Conservation (phyloP, 2,888 invertebrate genomes). For the Buathra laborator region DNA sequence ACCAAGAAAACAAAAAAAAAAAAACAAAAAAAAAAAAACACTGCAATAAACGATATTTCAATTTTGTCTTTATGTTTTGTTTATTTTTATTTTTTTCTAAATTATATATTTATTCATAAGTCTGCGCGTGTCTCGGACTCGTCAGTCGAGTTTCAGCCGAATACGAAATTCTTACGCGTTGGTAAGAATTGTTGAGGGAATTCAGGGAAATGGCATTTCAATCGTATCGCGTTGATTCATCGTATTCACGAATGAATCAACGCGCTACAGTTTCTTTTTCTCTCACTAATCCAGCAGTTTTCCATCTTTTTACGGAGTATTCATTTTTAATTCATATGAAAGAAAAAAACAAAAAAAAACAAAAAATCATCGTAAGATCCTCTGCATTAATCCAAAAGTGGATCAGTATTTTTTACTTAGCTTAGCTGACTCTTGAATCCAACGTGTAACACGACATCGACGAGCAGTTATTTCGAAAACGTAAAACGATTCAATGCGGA, state of each 20-base stretch:
- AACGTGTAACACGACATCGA: conserved; percentile 44
- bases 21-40: conserved; percentile 8
- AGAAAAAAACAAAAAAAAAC: background rate
- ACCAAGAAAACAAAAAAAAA: conserved; percentile 32
- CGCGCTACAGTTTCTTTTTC: conserved; percentile 20
- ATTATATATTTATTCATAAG: conserved; percentile 1
- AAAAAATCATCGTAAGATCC: conserved; percentile 10
- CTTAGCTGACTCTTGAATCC: conserved; percentile 49
- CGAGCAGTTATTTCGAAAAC: conserved; percentile 6
- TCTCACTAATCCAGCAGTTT: conserved; percentile 13
- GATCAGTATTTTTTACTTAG: conserved; percentile 34
- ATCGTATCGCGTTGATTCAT: conserved; percentile 10
- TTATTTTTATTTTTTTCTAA: conserved; percentile 27
- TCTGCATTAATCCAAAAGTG: conserved; percentile 19
- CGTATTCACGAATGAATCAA: background rate
- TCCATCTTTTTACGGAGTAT: conserved; percentile 20
- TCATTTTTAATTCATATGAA: background rate
- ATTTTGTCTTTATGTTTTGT: conserved; percentile 52
- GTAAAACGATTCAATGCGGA: background rate
- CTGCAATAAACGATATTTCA: conserved; percentile 60
- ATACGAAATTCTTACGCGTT: background rate
- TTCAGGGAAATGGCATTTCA: conserved; percentile 15
- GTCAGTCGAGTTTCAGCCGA: background rate
- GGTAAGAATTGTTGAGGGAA: conserved; percentile 10
- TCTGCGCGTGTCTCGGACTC: background rate